Evolutionary conservation across 2,797 vertebrate species (phyloP), one percentile per base, ranked within the genome.

Genomic region (Balearica regulorum): DNA sequence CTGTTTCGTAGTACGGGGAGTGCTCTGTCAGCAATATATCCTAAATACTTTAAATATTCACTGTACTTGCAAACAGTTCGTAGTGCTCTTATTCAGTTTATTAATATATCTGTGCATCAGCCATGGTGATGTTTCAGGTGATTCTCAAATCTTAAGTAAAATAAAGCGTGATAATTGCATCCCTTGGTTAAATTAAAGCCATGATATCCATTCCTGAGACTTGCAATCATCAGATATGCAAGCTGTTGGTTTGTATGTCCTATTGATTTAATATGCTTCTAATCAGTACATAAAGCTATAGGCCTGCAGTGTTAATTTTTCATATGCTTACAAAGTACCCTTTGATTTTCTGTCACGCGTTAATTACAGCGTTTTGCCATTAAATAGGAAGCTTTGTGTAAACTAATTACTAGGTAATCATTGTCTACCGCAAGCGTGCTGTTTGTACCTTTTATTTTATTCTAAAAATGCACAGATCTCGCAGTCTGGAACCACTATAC

Each of bases 331-430:
- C 99, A 99, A 99, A 99, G 98, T 99, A 99, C 98, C 99, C 99
- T 99, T 99, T 99, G 99, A 99, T 99, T 99, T 99, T 99, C 99
- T 99, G 99, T 99, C 99, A 99, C 98, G 98, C 98, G 98, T 99
- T 99, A 99, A 99, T 99, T 99, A 99, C 99, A 98, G 98, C 97
- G 97, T 99, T 99, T 99, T 99, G 98, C 99, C 98, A 98, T 99
- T 99, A 99, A 99, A 99, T 99, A 98, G 98, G 98, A 98, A 99
- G 99, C 99, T 99, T 99, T 99, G 98, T 99, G 98, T 99, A 99
- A 99, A 99, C 99, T 99, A 99, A 99, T 99, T 99, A 99, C 98
- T 99, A 99, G 98, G 98, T 99, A 99, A 99, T 99, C 99, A 99
- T 99, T 98, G 98, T 98, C 98, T 98, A 98, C 98, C 98, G 97